A percentile compares a stretch with the other conserved stretches of the same genome.
phyloP scores from a whole-genome alignment of 2,888 invertebrate species.

The Drosophila macrospina region DNA sequence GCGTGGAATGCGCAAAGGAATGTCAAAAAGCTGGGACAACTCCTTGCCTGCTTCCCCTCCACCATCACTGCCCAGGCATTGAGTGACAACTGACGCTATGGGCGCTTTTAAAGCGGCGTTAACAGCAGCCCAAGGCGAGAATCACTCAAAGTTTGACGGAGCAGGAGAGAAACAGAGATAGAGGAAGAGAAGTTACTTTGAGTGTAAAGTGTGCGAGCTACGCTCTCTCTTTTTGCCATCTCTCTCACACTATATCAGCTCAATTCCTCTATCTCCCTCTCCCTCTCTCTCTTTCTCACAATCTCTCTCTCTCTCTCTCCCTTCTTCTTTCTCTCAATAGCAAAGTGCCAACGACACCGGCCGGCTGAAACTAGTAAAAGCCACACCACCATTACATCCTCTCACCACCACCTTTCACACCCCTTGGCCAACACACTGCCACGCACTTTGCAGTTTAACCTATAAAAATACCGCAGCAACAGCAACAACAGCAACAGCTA shows the following conservation, averaged over 20 bases:
- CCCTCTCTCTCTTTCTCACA: too few relatives aligned
- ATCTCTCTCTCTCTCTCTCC: slow-evolving; percentile 19
- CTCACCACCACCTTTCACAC: slow-evolving; percentile 5
- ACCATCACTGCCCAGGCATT: slow-evolving; percentile 18
- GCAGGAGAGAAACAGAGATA: slow-evolving; percentile 1
- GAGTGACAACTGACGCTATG: slow-evolving; percentile 47
- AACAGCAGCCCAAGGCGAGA: slow-evolving; percentile 57
- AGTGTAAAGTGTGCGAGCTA: slow-evolving; percentile 30
- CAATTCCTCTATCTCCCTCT: slow-evolving; percentile 25
- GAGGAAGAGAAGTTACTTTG: slow-evolving; percentile 33
- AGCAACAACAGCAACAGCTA: slow-evolving; percentile 48
- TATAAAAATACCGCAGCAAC: slow-evolving; percentile 76
- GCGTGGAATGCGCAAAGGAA: slow-evolving; percentile 73
- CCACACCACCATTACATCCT: slow-evolving; percentile 15
- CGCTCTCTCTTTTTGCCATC: slow-evolving; percentile 23
- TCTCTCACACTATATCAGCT: slow-evolving; percentile 20
- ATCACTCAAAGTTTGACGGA: slow-evolving; percentile 47
- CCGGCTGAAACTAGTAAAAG: slow-evolving; percentile 75
- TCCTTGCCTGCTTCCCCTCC: slow-evolving; percentile 10
- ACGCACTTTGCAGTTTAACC: slow-evolving; percentile 78
- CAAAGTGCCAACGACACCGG: slow-evolving; percentile 74
- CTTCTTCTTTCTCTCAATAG: slow-evolving; percentile 14
- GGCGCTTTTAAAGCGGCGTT: slow-evolving; percentile 39
- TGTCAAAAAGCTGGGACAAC: slow-evolving; percentile 43
- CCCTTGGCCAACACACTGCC: slow-evolving; percentile 18